Conservation (phyloP, 2,797 vertebrate species). For the Thripadectes ignobilis region DNA sequence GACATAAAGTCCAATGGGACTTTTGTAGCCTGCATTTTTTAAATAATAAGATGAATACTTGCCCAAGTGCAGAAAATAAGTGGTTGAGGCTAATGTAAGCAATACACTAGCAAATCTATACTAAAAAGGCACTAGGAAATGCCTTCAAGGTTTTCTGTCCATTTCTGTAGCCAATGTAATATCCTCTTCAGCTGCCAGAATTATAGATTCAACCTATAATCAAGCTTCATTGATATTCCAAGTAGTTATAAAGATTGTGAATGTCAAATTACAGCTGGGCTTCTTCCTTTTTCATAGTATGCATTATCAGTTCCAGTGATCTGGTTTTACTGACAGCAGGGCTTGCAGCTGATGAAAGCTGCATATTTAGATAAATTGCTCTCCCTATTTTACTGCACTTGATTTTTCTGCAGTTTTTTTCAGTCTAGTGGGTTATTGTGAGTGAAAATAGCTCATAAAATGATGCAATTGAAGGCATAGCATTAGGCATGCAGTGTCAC, state of each 20-base stretch:
- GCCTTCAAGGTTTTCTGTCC: not conserved
- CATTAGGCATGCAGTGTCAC: not conserved
- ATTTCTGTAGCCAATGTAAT: not conserved
- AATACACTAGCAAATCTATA: not conserved
- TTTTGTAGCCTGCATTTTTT: not conserved
- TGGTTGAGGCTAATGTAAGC: not conserved
- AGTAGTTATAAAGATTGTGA: not conserved
- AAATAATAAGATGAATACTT: not conserved
- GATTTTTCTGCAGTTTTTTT: not conserved
- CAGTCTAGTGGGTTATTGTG: not conserved
- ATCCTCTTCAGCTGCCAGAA: not conserved
- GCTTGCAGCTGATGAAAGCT: not conserved
- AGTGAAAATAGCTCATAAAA: not conserved
- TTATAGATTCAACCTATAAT: not conserved
- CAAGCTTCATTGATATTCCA: not conserved
- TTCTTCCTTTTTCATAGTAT: not conserved
- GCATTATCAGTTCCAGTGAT: not conserved
- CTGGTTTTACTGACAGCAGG: not conserved
- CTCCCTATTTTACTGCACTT: not conserved
- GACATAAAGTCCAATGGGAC: not conserved
- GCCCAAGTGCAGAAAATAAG: not conserved
- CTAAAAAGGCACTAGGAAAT: not conserved
- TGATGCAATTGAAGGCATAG: not conserved
- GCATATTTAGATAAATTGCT: not conserved
- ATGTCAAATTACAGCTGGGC: not conserved